A percentile compares a stretch with the other conserved stretches of the same genome.
Evolutionary conservation across 1,140 invertebrate genomes (phyloP).

Genomic region (Drosophila ercepeae): DNA sequence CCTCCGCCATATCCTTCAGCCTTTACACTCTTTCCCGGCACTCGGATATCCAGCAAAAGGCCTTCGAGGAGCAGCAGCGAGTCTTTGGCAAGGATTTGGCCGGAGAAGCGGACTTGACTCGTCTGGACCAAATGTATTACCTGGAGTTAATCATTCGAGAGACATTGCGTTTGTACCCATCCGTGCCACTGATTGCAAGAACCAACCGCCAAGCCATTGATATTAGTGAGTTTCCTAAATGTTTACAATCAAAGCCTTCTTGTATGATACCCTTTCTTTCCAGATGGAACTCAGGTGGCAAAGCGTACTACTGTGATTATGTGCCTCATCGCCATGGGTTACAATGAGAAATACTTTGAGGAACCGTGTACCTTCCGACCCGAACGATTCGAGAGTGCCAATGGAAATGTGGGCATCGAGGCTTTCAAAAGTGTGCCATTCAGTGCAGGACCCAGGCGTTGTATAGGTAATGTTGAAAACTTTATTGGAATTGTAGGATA

Average conservation of each 20-base stretch:
- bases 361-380: slow-evolving; percentile 91
- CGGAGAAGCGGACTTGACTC: slow-evolving; percentile 78
- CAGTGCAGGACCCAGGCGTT: slow-evolving; percentile 73
- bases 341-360: slow-evolving; percentile 86
- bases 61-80: slow-evolving; percentile 85
- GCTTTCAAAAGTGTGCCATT: slow-evolving; percentile 87
- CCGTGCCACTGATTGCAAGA: slow-evolving; percentile 89
- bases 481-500: background rate
- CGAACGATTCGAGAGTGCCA: slow-evolving; percentile 87
- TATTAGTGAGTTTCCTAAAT: slow-evolving; percentile 84
- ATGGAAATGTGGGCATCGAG: slow-evolving; percentile 45
- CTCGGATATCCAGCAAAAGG: slow-evolving; percentile 84
- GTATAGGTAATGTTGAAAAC: slow-evolving; percentile 61
- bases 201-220: slow-evolving; percentile 85
- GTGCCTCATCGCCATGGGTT: slow-evolving; percentile 79
- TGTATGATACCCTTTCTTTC: background rate
- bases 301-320: slow-evolving; percentile 76
- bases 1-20: slow-evolving; percentile 69
- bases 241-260: too few relatives aligned
- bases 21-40: slow-evolving; percentile 74
- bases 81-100: slow-evolving; percentile 84
- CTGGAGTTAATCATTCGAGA: slow-evolving; percentile 90
- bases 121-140: slow-evolving; percentile 86
- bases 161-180: slow-evolving; percentile 87
- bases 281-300: slow-evolving; percentile 73